Base-by-base conservation (phyloP, 2,797 vertebrate species). In the Rhinoraja longicauda region DNA sequence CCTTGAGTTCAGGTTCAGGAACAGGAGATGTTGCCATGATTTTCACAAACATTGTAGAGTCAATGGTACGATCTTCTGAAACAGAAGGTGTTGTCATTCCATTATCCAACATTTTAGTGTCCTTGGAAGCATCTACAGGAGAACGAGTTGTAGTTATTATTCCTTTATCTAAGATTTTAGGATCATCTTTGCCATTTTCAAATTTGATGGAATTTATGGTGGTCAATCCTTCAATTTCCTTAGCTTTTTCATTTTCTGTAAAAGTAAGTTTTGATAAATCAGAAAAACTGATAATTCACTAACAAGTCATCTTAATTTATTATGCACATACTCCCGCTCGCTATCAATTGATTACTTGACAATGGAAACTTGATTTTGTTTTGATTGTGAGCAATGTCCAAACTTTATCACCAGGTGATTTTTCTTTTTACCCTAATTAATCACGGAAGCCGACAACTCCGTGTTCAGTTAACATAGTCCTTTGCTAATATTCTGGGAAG, bases 241-340 rank as follows among this genome's bases (percentile, higher is more conserved):
- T 93, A 76, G 53, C 91, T 70, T 21, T 93, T 93, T 62, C 93
- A 91, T 81, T 93, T 93, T 93, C 93, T 94, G 94, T 93, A 94
- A 94, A 88, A 93, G 93, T 78, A 92, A 94, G 57, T 93, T 45
- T 4, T 7, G n/a, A 88, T 32, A 88, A 67, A 67, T 88, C n/a
- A 36, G 17, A 21, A 88, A 86, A 67, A 82, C 53, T 57, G 9
- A 88, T 32, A 59, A 62, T 86, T 86, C 82, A 86, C 82, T 59
- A 62, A 29, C 21, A 86, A 6, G 57, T 12, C 15, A 32, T 88
- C 1, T 59, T 67, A 67, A 88, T 88, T 88, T 88, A n/a, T n/a
- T 67, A 36, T n/a, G n/a, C 17, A 32, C 62, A 36, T 39, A 88
- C 21, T 59, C 62, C 15, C 6, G 17, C 7, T 19, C n/a, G 15